phyloP scores from a whole-genome alignment of 2,797 vertebrate genomes.

The Pipistrellus pipistrellus region DNA sequence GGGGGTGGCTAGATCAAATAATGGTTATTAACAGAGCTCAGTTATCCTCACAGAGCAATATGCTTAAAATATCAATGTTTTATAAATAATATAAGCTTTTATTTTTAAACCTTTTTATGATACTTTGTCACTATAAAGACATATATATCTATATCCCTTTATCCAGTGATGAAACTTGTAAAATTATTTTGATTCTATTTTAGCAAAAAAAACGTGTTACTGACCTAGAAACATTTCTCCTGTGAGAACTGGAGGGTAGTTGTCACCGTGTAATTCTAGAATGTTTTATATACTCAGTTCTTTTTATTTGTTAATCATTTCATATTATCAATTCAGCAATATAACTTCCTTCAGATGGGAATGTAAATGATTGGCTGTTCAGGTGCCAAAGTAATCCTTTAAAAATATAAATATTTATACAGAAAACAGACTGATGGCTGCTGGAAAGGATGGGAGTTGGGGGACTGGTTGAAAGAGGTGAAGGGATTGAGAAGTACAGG shows the following conservation, averaged over 20 bases:
- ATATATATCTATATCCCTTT: neutral
- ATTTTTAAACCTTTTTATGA: neutral
- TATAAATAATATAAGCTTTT: neutral
- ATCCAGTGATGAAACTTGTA: neutral
- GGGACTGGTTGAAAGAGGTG: neutral
- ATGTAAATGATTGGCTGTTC: neutral
- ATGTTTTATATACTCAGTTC: neutral
- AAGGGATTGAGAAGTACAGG: neutral
- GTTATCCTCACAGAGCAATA: neutral
- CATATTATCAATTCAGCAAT: constrained; percentile 6
- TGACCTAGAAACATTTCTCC: neutral
- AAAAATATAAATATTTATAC: neutral
- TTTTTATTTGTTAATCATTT: constrained; percentile 39
- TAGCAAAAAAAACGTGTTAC: neutral
- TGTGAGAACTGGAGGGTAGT: neutral
- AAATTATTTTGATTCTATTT: neutral
- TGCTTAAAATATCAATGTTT: constrained; percentile 24
- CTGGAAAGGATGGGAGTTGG: neutral
- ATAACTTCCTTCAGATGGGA: neutral
- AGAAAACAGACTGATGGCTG: neutral
- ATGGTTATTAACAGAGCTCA: neutral
- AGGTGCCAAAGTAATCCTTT: neutral
- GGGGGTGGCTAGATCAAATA: neutral
- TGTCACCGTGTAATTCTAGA: neutral
- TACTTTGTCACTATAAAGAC: neutral